A percentile compares a stretch with the other conserved stretches of the same genome.
These are phyloP conservation scores for Ianthella basta DNA, from an alignment of 37 sponge, comb jelly and placozoan species.

Conservation along the genomic window DNA sequence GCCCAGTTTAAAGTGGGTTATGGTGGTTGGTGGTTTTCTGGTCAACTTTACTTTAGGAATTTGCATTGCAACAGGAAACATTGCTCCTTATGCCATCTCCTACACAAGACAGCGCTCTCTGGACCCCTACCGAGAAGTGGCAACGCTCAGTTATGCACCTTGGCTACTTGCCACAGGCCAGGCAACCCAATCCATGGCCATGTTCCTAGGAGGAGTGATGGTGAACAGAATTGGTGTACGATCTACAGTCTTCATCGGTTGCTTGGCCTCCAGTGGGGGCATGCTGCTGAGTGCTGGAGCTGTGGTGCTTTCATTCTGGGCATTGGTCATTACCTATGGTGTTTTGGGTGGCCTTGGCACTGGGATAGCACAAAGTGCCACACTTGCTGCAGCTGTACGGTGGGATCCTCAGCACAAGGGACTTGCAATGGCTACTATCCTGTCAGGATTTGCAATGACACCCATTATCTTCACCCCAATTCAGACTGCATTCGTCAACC, in stretches of 20 bases:
- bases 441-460: slow-evolving; percentile 84
- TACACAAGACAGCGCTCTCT: slow-evolving; percentile 51
- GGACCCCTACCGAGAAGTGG: neutral
- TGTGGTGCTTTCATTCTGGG: slow-evolving; percentile 69
- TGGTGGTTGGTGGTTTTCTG: slow-evolving; percentile 65
- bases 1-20: slow-evolving; percentile 11
- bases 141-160: slow-evolving; percentile 16
- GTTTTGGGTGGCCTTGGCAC: slow-evolving; percentile 80
- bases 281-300: slow-evolving; percentile 51
- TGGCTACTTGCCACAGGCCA: slow-evolving; percentile 71
- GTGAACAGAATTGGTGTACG: slow-evolving; percentile 75
- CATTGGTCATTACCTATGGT: slow-evolving; percentile 80
- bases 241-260: slow-evolving; percentile 65
- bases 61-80: slow-evolving; percentile 81
- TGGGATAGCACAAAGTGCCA: slow-evolving; percentile 78
- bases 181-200: slow-evolving; percentile 67
- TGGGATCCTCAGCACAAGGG: slow-evolving; percentile 88
- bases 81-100: slow-evolving; percentile 89
- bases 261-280: slow-evolving; percentile 59
- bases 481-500: slow-evolving; percentile 86
- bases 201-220: slow-evolving; percentile 83
- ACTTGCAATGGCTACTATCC: slow-evolving; percentile 73
- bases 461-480: slow-evolving; percentile 73
- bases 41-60: slow-evolving; percentile 84
- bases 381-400: slow-evolving; percentile 73